Evolutionary conservation across 2,113 vertebrate genomes (phyloP).

Genomic region (Eclectus roratus): DNA sequence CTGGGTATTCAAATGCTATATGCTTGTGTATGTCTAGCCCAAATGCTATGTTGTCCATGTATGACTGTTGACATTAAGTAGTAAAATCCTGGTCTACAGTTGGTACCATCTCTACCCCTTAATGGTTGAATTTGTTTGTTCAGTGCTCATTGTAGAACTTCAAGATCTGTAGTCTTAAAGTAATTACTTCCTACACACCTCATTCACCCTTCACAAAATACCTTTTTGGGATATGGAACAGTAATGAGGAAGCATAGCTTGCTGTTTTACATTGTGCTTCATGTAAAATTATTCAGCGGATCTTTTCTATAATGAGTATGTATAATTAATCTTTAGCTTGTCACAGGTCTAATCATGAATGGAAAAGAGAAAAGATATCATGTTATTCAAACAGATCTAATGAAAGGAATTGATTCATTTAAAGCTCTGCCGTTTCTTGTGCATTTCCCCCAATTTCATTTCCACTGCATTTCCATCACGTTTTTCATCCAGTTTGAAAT

Average conservation of each 20-base stretch:
- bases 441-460: not conserved
- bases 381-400: constrained; percentile 15
- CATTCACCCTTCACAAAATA: not conserved
- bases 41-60: not conserved
- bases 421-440: not conserved
- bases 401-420: not conserved
- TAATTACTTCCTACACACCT: not conserved
- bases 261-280: not conserved
- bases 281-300: constrained; percentile 26
- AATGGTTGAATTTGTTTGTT: not conserved
- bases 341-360: not conserved
- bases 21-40: not conserved
- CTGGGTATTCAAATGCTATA: not conserved
- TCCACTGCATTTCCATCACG: not conserved
- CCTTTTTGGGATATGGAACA: not conserved
- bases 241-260: not conserved
- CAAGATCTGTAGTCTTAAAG: not conserved
- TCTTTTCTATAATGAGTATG: constrained; percentile 1
- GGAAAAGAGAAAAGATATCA: not conserved
- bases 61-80: not conserved
- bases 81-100: not conserved
- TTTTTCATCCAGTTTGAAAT: not conserved
- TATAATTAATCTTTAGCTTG: not conserved
- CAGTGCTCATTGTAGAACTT: not conserved
- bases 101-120: not conserved